phyloP scores from a whole-genome alignment of 2,888 invertebrate genomes.

The Crematogaster levior region DNA sequence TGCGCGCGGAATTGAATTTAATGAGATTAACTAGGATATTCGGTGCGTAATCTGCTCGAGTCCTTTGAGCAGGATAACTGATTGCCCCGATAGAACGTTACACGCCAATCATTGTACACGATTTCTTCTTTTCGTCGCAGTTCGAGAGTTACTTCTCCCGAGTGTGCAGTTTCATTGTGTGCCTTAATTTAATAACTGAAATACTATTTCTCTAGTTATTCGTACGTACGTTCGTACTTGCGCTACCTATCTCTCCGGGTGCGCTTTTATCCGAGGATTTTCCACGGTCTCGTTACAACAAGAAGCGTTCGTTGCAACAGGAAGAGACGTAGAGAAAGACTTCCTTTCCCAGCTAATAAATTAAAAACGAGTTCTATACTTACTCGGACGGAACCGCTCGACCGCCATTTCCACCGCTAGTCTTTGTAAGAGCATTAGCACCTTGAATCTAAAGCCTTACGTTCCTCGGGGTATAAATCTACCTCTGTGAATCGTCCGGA shows the following conservation, averaged over 20 bases:
- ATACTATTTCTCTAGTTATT: conserved; percentile 49
- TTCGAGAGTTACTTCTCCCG: conserved; percentile 43
- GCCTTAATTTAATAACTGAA: conserved; percentile 52
- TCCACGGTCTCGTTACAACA: conserved; percentile 43
- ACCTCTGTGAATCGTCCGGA: conserved; percentile 43
- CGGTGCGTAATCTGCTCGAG: conserved; percentile 35
- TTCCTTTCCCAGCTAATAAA: conserved; percentile 48
- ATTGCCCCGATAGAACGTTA: conserved; percentile 5
- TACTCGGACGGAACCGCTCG: conserved; percentile 37
- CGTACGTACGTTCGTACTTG: conserved; percentile 29
- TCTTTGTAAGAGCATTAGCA: conserved; percentile 55
- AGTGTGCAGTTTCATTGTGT: conserved; percentile 47
- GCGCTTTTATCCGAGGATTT: conserved; percentile 49
- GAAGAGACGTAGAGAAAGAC: conserved; percentile 46
- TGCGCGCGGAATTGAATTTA: conserved; percentile 6
- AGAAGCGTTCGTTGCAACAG: conserved; percentile 45
- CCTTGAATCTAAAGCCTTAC: conserved; percentile 55
- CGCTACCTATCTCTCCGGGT: conserved; percentile 23
- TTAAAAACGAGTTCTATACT: conserved; percentile 56
- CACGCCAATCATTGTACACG: conserved; percentile 24
- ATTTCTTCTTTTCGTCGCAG: conserved; percentile 32
- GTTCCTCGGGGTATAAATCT: conserved; percentile 44
- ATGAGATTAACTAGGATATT: conserved; percentile 40
- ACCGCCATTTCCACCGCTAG: conserved; percentile 48
- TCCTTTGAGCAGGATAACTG: conserved; percentile 38